These are phyloP conservation scores for Opisthograptis luteolata DNA, from an alignment of 2,888 invertebrate species.

Conservation along the genomic window DNA sequence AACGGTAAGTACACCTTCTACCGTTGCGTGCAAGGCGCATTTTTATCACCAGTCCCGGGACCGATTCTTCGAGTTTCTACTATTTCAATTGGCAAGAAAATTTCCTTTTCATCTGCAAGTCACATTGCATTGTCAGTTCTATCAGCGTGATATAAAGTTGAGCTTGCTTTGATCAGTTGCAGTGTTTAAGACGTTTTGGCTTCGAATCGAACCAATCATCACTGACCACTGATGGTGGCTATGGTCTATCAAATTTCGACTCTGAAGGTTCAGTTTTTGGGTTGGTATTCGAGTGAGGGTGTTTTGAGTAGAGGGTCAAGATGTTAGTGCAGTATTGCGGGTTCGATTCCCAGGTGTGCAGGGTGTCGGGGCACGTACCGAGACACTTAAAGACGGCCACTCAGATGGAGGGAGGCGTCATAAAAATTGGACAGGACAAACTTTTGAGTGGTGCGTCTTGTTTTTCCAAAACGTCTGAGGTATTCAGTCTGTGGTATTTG, in stretches of 20 bases:
- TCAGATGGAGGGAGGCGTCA: conserved; percentile 82
- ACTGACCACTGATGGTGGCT: conserved; percentile 61
- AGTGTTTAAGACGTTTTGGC: conserved; percentile 49
- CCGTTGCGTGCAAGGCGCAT: conserved; percentile 69
- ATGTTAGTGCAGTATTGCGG: conserved; percentile 77
- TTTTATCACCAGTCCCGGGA: conserved; percentile 69
- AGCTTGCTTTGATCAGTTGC: conserved; percentile 36
- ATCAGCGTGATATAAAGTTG: conserved; percentile 33
- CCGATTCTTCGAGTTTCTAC: conserved; percentile 63
- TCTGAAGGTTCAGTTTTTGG: conserved; percentile 34
- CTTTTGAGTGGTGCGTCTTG: conserved; percentile 44
- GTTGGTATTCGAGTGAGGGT: conserved; percentile 44
- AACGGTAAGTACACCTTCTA: conserved; percentile 77
- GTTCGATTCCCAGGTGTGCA: conserved; percentile 84
- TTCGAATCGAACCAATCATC: conserved; percentile 64
- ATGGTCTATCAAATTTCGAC: conserved; percentile 38
- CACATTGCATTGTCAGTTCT: not conserved
- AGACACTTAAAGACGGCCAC: conserved; percentile 79
- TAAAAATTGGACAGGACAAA: conserved; percentile 79
- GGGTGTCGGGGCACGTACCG: conserved; percentile 76
- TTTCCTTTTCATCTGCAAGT: not conserved
- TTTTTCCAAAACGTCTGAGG: conserved; percentile 17
- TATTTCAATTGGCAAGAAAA: conserved; percentile 75
- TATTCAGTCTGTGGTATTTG: too few species aligned
- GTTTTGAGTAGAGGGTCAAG: conserved; percentile 67